These are phyloP conservation scores for Paracentrotus lividus DNA, from an alignment of 53 echinoderm and acorn worm species.

Conservation along the genomic window DNA sequence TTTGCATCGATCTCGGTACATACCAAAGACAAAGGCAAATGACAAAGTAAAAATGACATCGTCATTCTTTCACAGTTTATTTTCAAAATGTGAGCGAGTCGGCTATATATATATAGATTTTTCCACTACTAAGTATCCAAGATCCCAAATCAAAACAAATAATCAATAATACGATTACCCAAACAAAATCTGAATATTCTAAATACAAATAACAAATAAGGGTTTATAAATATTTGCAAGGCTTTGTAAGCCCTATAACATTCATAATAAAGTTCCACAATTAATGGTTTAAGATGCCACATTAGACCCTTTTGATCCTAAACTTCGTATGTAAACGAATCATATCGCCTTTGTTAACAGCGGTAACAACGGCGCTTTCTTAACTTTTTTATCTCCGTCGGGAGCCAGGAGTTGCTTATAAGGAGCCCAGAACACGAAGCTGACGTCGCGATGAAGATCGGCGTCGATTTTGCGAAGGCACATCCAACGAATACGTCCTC, in stretches of 20 bases:
- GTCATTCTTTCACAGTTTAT: too few species aligned
- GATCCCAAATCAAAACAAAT: too few species aligned
- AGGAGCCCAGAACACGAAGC: neutral
- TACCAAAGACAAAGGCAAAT: too few species aligned
- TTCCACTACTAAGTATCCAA: too few species aligned
- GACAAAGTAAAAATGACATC: too few species aligned
- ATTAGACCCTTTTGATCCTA: neutral
- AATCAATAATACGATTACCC: too few species aligned
- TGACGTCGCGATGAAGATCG: constrained; percentile 5
- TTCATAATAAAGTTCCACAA: neutral
- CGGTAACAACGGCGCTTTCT: neutral
- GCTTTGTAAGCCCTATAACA: neutral
- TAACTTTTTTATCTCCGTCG: neutral
- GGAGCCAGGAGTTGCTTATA: neutral
- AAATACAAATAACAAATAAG: too few species aligned
- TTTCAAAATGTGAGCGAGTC: too few species aligned
- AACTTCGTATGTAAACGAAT: neutral
- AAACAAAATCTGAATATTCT: too few species aligned
- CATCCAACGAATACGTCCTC: constrained; percentile 85
- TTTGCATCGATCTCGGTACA: too few species aligned
- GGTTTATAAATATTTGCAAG: neutral
- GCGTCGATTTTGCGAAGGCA: constrained; percentile 70
- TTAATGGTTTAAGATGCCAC: neutral
- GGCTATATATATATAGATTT: too few species aligned
- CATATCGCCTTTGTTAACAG: neutral